phyloP scores from a whole-genome alignment of 2,797 vertebrate genomes.

The Peromyscus aztecus region DNA sequence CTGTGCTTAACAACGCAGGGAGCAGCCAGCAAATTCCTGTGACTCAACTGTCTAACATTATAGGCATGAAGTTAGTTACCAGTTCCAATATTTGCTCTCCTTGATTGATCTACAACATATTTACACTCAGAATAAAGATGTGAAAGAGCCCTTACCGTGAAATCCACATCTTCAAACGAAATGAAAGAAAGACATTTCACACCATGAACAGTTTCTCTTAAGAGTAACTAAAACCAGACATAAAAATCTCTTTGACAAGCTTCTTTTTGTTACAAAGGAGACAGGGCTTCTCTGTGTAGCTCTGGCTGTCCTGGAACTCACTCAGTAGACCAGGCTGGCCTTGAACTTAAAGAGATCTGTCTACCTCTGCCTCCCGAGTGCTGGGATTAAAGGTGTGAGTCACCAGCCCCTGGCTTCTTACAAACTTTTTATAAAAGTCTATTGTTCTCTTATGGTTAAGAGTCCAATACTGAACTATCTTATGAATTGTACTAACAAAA shows the following conservation, averaged over 20 bases:
- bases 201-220: constrained; percentile 28
- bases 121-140: neutral
- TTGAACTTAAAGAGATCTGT: neutral
- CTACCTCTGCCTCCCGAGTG: neutral
- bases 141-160: constrained; percentile 21
- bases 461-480: constrained; percentile 23
- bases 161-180: constrained; percentile 49
- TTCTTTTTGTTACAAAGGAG: constrained; percentile 4
- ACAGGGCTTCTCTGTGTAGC: neutral
- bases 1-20: neutral
- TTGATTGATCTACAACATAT: constrained; percentile 27
- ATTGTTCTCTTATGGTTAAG: neutral
- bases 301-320: neutral
- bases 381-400: neutral
- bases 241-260: constrained; percentile 1
- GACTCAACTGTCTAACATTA: neutral
- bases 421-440: neutral
- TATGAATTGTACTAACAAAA: constrained; percentile 40
- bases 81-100: constrained; percentile 21
- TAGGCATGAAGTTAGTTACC: neutral
- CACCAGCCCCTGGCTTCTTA: neutral
- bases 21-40: neutral
- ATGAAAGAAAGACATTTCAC: neutral
- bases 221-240: constrained; percentile 32
- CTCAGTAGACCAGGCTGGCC: neutral